Percentiles rank a stretch among this genome's conserved stretches.
These are phyloP conservation scores for Calliphora vomitoria DNA, from an alignment of 2,888 invertebrate species.

Conservation along the genomic window DNA sequence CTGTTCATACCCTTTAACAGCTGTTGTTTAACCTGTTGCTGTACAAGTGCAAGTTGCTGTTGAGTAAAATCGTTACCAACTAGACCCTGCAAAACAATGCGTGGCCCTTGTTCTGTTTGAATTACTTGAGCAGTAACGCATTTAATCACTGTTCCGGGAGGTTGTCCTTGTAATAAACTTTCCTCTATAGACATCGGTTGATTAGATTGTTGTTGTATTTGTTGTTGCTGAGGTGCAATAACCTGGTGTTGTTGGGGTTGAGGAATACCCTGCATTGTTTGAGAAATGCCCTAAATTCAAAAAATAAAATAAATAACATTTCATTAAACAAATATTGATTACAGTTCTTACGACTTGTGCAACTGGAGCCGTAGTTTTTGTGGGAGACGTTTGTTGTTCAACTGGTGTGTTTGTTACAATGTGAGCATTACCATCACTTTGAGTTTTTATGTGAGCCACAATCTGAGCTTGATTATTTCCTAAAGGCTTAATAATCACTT, in stretches of 20 bases:
- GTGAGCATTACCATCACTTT: conserved; percentile 85
- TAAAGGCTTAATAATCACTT: conserved; percentile 91
- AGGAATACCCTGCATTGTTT: conserved; percentile 65
- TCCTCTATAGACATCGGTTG: conserved; percentile 87
- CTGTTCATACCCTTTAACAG: conserved; percentile 89
- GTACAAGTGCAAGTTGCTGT: conserved; percentile 92
- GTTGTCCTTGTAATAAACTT: conserved; percentile 90
- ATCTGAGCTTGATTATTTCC: conserved; percentile 92
- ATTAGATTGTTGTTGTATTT: conserved; percentile 70
- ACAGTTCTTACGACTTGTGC: conserved; percentile 46
- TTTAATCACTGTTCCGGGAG: conserved; percentile 93
- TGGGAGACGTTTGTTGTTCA: conserved; percentile 74
- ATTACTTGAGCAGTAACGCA: conserved; percentile 95
- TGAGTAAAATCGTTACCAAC: conserved; percentile 93
- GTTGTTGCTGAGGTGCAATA: conserved; percentile 66
- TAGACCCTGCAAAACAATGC: conserved; percentile 93
- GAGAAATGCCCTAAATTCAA: conserved; percentile 48
- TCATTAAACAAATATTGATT: background rate
- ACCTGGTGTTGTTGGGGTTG: conserved; percentile 37
- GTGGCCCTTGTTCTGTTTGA: conserved; percentile 93
- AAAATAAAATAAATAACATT: background rate
- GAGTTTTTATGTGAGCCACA: conserved; percentile 89
- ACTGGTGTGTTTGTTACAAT: conserved; percentile 83
- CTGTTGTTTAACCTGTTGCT: conserved; percentile 95
- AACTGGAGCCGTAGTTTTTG: conserved; percentile 62